Percentiles rank a stretch among this genome's conserved stretches.
These are phyloP conservation scores for Cyprinodon diabolis DNA, from an alignment of 2,797 vertebrate genomes.

Conservation along the genomic window DNA sequence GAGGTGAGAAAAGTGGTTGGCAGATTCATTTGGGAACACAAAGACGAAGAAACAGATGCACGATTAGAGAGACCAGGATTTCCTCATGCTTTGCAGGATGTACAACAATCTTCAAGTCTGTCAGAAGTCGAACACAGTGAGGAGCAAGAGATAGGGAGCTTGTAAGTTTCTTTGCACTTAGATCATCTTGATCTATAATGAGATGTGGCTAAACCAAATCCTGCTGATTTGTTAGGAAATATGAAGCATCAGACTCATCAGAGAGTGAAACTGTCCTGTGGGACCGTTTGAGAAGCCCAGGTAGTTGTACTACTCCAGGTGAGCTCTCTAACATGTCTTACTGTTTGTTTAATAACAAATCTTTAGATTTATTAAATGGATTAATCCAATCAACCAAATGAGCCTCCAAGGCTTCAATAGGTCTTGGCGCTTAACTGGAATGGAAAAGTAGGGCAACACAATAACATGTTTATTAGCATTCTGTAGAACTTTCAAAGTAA, in stretches of 20 bases:
- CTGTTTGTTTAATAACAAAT: too few relatives aligned
- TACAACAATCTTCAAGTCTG: background rate
- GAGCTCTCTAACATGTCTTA: slow-evolving; percentile 29
- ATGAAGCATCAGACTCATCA: slow-evolving; percentile 32
- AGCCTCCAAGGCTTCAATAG: background rate
- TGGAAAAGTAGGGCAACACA: background rate
- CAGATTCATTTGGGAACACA: slow-evolving; percentile 89
- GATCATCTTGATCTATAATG: background rate
- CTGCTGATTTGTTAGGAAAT: slow-evolving; percentile 37
- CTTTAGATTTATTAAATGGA: too few relatives aligned
- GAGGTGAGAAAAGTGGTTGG: slow-evolving; percentile 87
- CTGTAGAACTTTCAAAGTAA: background rate
- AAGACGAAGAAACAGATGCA: slow-evolving; percentile 43
- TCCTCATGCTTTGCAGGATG: slow-evolving; percentile 34
- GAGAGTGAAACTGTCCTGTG: slow-evolving; percentile 41
- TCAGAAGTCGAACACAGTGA: slow-evolving; percentile 30
- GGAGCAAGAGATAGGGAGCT: slow-evolving; percentile 3
- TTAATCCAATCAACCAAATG: background rate
- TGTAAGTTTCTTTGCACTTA: slow-evolving; percentile 27
- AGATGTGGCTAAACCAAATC: background rate
- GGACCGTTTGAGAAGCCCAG: slow-evolving; percentile 76
- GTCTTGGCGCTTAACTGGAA: background rate
- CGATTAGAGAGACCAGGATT: slow-evolving; percentile 60
- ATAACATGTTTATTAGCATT: background rate
- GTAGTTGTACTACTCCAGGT: slow-evolving; percentile 87